Conservation (phyloP, 2,113 vertebrate genomes). For the Lutjanus erythropterus region DNA sequence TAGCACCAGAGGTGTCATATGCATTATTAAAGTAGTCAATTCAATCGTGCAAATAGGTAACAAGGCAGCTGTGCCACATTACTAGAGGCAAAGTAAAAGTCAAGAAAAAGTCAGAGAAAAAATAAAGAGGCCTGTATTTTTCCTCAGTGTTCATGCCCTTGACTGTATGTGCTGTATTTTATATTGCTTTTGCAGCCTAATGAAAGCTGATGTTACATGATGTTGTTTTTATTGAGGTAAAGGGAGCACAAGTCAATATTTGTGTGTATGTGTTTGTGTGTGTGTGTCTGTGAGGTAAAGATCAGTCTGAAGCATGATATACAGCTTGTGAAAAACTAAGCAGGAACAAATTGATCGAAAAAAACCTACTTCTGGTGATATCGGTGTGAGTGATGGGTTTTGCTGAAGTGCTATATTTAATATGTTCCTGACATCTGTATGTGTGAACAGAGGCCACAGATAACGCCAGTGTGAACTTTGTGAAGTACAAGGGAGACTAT, state of each 20-base stretch:
- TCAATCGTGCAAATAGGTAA: slow-evolving; percentile 29
- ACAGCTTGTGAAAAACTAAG: slow-evolving; percentile 28
- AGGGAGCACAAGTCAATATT: slow-evolving; percentile 31
- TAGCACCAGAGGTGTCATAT: slow-evolving; percentile 19
- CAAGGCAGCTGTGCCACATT: slow-evolving; percentile 23
- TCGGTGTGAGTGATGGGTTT: not conserved
- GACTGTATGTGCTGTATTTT: slow-evolving; percentile 17
- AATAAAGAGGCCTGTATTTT: not conserved
- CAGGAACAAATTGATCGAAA: slow-evolving; percentile 11
- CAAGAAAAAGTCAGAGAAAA: slow-evolving; percentile 8
- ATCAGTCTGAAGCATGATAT: slow-evolving; percentile 19
- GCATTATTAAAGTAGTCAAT: slow-evolving; percentile 33
- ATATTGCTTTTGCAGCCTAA: slow-evolving; percentile 18
- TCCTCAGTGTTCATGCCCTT: not conserved
- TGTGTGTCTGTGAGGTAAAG: slow-evolving; percentile 14
- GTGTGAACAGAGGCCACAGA: slow-evolving; percentile 89
- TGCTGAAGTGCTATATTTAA: slow-evolving; percentile 11
- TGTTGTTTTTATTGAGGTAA: slow-evolving; percentile 30
- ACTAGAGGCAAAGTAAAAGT: slow-evolving; percentile 21
- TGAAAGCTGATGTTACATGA: slow-evolving; percentile 44
- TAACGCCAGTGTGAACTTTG: slow-evolving; percentile 92
- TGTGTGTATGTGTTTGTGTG: not conserved
- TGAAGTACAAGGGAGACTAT: slow-evolving; percentile 92
- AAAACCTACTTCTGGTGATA: not conserved
- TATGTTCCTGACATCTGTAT: slow-evolving; percentile 22